Percentiles rank a stretch among this genome's conserved stretches.
Conservation (phyloP, 2,113 vertebrate genomes). For the Ovis canadensis region DNA sequence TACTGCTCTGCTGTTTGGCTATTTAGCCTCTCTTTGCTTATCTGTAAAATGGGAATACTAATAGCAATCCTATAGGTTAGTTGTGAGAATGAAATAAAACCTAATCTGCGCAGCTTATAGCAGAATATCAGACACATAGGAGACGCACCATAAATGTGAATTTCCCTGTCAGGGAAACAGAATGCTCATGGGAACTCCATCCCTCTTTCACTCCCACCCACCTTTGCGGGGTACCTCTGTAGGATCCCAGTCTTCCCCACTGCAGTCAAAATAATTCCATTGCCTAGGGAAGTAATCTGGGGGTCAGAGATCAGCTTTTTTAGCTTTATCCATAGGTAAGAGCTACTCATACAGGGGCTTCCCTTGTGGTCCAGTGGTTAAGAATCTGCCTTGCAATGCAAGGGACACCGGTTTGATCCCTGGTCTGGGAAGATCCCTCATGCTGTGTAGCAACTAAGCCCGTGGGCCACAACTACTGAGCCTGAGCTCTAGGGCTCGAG, state of each 20-base stretch:
- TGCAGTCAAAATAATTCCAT: background rate
- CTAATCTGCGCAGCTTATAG: background rate
- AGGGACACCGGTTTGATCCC: background rate
- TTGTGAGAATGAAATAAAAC: background rate
- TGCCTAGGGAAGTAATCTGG: background rate
- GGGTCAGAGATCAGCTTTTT: background rate
- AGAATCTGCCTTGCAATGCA: background rate
- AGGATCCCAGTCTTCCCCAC: background rate
- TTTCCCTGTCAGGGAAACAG: background rate
- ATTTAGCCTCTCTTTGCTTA: background rate
- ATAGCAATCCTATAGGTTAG: background rate
- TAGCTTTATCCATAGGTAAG: background rate
- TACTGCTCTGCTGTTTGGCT: background rate
- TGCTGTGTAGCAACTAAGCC: accelerated
- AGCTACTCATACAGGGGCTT: background rate
- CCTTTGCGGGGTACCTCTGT: background rate
- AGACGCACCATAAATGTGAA: background rate
- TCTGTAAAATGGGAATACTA: background rate
- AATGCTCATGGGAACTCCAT: too few relatives aligned
- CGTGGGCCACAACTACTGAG: background rate
- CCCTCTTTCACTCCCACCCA: accelerated
- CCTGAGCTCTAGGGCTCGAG: background rate
- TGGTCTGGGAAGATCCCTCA: background rate
- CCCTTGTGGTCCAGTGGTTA: background rate
- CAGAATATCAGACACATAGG: background rate